Base-by-base conservation (phyloP, 2,888 invertebrate species). In the Acanthococcus lagerstroemiae region DNA sequence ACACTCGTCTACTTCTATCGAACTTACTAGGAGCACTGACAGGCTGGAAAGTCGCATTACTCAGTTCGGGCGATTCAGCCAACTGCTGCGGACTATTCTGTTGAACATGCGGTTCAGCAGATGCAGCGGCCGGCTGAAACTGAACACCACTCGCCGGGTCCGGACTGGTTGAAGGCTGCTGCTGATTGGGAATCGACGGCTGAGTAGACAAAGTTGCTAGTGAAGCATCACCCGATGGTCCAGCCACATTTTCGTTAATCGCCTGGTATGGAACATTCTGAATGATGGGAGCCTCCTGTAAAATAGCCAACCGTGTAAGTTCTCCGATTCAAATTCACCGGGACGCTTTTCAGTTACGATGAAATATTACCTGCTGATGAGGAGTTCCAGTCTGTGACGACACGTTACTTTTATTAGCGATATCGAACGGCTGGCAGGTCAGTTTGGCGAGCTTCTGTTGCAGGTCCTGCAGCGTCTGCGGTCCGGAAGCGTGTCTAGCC, bases 371-470 rank as follows among this genome's bases (percentile, higher is more conserved):
- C 25, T 63, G 63, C 21, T 63, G 63, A 44, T 50, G 27, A 0
- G 63, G 63, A 6, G 63, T 63, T 24, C 63, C 63, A 22, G 37
- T 63, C 50, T 63, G 63, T 1, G 63, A 37, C 6, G 52, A 22
- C 19, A 52, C 26, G 24, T 63, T 63, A 30, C 54, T 54, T 4
- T 54, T 52, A 63, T n/a, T 44, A 9, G 63, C 3, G 9, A 63
- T 4, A 52, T 63, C 63, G 44, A 63, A 52, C 4, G 63, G 54
- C 12, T 63, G 63, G 9, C 63, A 63, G 1, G 63, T 63, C 22
- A 63, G 25, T 44, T 60, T 67, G 7, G 67, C 67, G 22, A 67
- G 25, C 46, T 67, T 60, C 52, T 67, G 67, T 25, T 67, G 60
- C 9, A 67, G 26, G 26, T 67, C 60, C 54, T 67, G 67, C 15